These are phyloP conservation scores for Hofmannophila pseudospretella DNA, from an alignment of 2,888 invertebrate genomes.

Conservation along the genomic window DNA sequence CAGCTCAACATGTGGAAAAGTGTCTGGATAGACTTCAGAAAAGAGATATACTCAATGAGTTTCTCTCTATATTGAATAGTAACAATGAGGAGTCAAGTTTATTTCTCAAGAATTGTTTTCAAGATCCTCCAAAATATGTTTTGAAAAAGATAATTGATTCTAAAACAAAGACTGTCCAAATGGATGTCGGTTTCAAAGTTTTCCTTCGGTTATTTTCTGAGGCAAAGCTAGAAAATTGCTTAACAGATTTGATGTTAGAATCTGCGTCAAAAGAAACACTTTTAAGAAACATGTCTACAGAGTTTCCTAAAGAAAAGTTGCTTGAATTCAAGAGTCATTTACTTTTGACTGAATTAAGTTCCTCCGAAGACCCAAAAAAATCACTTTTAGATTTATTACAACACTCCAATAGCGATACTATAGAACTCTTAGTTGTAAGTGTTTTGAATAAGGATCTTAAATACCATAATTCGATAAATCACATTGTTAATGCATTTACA, in stretches of 20 bases:
- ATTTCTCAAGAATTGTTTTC: slow-evolving; percentile 43
- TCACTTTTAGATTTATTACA: slow-evolving; percentile 33
- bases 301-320: slow-evolving; percentile 41
- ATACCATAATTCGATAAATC: slow-evolving; percentile 25
- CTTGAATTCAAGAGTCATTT: slow-evolving; percentile 47
- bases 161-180: slow-evolving; percentile 33
- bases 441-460: slow-evolving; percentile 37
- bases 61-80: slow-evolving; percentile 41
- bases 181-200: slow-evolving; percentile 47
- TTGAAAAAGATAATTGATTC: slow-evolving; percentile 58
- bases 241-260: slow-evolving; percentile 56
- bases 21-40: slow-evolving; percentile 64
- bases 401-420: slow-evolving; percentile 32
- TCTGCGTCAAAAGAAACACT: slow-evolving; percentile 57
- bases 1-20: slow-evolving; percentile 75
- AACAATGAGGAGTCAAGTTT: slow-evolving; percentile 27
- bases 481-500: slow-evolving; percentile 31
- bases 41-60: slow-evolving; percentile 53
- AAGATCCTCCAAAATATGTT: slow-evolving; percentile 54
- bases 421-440: slow-evolving; percentile 49
- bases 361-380: slow-evolving; percentile 26
- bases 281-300: slow-evolving; percentile 33
- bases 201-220: slow-evolving; percentile 51
- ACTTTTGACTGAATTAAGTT: slow-evolving; percentile 37
- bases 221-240: slow-evolving; percentile 41